Percentiles rank a stretch among this genome's conserved stretches.
These are phyloP conservation scores for Dicaeum eximium DNA, from an alignment of 2,113 vertebrate genomes.

Conservation along the genomic window DNA sequence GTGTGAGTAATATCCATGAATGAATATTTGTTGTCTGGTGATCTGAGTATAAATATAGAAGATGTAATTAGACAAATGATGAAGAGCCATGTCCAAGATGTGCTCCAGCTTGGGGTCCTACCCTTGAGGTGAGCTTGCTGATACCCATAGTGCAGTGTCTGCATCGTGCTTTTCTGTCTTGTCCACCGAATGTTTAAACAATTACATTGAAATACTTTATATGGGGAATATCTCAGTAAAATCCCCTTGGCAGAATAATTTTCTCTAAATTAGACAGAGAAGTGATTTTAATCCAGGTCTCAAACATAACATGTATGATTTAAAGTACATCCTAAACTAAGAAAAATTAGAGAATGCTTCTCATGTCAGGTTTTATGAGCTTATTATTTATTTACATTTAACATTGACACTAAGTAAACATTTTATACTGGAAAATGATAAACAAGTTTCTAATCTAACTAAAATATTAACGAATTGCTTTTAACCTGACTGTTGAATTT, in stretches of 20 bases:
- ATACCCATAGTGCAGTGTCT: neutral
- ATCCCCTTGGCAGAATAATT: neutral
- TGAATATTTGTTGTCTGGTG: neutral
- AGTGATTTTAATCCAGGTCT: neutral
- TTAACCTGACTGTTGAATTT: neutral
- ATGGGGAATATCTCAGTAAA: neutral
- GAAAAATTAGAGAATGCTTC: neutral
- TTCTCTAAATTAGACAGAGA: neutral
- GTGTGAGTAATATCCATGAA: neutral
- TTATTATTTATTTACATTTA: neutral
- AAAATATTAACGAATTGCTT: neutral
- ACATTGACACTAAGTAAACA: neutral
- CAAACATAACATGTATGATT: neutral
- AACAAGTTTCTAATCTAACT: neutral
- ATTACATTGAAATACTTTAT: neutral
- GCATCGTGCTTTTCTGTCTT: neutral
- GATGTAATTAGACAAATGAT: neutral
- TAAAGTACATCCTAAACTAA: neutral
- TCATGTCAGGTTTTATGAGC: neutral
- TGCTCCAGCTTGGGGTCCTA: neutral
- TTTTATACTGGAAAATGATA: neutral
- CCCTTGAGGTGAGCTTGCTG: neutral
- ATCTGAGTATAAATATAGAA: neutral
- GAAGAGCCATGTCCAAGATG: neutral
- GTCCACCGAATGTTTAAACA: neutral